Evolutionary conservation across 2,888 invertebrate species (phyloP).

Genomic region (Carabus problematicus): DNA sequence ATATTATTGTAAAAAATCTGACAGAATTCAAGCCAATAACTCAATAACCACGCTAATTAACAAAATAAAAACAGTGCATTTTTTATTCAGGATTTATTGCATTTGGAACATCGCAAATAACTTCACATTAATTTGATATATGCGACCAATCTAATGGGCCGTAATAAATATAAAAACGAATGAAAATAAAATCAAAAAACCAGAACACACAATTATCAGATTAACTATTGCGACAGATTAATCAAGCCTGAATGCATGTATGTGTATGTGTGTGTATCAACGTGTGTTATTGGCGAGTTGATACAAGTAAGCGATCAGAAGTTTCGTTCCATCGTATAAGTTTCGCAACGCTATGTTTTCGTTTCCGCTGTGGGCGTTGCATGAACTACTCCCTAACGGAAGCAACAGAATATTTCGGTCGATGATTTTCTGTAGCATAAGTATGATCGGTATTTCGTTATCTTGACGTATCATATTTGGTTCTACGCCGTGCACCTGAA

Average conservation of each 20-base stretch:
- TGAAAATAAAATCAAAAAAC: too few relatives aligned
- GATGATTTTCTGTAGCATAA: slow-evolving; percentile 56
- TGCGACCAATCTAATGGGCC: too few relatives aligned
- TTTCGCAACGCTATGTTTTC: slow-evolving; percentile 58
- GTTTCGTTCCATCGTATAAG: slow-evolving; percentile 59
- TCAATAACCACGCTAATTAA: slow-evolving; percentile 1
- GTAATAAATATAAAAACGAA: too few relatives aligned
- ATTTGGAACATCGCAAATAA: too few relatives aligned
- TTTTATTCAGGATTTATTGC: neutral
- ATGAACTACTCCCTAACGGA: slow-evolving; percentile 55
- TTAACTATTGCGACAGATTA: too few relatives aligned
- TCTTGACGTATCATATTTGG: slow-evolving; percentile 60
- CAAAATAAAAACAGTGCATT: slow-evolving; percentile 3
- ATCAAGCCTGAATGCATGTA: too few relatives aligned
- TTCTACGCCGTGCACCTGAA: slow-evolving; percentile 59
- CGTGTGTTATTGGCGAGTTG: slow-evolving; percentile 48
- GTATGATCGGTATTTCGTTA: slow-evolving; percentile 54
- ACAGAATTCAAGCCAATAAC: neutral
- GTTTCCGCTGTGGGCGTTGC: slow-evolving; percentile 54
- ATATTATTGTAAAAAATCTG: slow-evolving; percentile 5
- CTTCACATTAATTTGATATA: too few relatives aligned
- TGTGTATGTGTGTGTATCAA: too few relatives aligned
- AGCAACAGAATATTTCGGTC: slow-evolving; percentile 57
- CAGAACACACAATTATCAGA: too few relatives aligned
- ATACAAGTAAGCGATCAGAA: slow-evolving; percentile 59